These are phyloP conservation scores for Desoria tigrina DNA, from an alignment of 2,888 invertebrate species.

Conservation along the genomic window DNA sequence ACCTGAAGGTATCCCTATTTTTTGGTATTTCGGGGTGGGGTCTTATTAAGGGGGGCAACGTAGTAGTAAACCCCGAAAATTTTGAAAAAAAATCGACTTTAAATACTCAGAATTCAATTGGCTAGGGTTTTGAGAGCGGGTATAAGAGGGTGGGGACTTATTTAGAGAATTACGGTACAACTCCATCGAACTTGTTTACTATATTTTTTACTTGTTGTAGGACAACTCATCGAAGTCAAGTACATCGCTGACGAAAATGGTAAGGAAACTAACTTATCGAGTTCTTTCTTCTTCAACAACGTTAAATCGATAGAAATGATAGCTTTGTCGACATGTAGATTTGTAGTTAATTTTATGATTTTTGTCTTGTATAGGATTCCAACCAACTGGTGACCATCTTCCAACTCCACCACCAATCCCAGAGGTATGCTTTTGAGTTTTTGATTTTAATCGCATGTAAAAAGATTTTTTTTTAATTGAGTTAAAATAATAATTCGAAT, in stretches of 20 bases:
- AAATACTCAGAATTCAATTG: no score
- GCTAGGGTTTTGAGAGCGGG: not conserved
- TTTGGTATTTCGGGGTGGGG: no score
- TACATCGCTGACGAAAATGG: constrained; percentile 23
- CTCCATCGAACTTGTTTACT: no score
- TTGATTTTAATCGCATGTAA: not conserved
- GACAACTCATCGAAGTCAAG: constrained; percentile 10
- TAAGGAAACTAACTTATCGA: not conserved
- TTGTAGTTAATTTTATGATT: not conserved
- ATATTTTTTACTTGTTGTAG: not conserved
- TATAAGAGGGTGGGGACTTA: no score
- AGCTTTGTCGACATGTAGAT: not conserved
- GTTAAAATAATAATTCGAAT: no score
- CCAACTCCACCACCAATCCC: constrained; percentile 30
- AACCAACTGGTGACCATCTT: constrained; percentile 27
- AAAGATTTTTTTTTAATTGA: not conserved
- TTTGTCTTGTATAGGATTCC: constrained; percentile 19
- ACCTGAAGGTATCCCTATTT: constrained; percentile 23
- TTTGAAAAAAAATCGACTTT: no score
- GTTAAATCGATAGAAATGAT: not conserved
- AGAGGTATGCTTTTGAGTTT: constrained; percentile 8
- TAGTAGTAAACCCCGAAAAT: no score
- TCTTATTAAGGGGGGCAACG: no score
- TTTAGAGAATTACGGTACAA: not conserved
- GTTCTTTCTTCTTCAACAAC: no score